A percentile compares a stretch with the other conserved stretches of the same genome.
Conservation (phyloP, 2,797 vertebrate species). For the Karalla daura region DNA sequence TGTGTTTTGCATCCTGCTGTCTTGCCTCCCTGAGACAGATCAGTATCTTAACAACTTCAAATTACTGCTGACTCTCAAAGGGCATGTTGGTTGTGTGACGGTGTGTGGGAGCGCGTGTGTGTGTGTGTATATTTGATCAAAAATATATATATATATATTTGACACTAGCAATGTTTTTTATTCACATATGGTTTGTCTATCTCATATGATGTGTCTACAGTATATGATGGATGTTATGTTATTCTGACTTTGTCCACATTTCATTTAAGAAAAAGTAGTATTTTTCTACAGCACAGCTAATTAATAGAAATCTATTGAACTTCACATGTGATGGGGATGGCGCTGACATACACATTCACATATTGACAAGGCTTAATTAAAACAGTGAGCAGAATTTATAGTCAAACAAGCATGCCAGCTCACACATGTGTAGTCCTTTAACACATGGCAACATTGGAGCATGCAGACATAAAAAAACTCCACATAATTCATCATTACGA, state of each 20-base stretch:
- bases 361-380: neutral
- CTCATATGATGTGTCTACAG: too few species aligned
- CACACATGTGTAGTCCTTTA: neutral
- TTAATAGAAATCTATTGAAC: too few species aligned
- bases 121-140: neutral
- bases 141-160: too few species aligned
- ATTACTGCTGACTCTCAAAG: slow-evolving; percentile 48
- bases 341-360: neutral
- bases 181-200: too few species aligned
- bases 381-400: slow-evolving; percentile 14
- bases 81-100: slow-evolving; percentile 16
- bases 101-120: slow-evolving; percentile 1
- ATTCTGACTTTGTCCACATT: too few species aligned
- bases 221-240: too few species aligned
- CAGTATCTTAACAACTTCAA: slow-evolving; percentile 66
- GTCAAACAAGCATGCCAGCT: neutral
- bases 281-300: too few species aligned
- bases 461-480: slow-evolving; percentile 12
- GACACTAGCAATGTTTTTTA: too few species aligned
- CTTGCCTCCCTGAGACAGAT: slow-evolving; percentile 44
- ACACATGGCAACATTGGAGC: slow-evolving; percentile 9
- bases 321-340: slow-evolving; percentile 20
- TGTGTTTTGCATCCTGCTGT: slow-evolving; percentile 30
- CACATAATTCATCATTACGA: slow-evolving; percentile 50
- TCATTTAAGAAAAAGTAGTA: too few species aligned